Evolutionary conservation across 2,797 vertebrate species (phyloP).

Genomic region (Siniperca scherzeri): DNA sequence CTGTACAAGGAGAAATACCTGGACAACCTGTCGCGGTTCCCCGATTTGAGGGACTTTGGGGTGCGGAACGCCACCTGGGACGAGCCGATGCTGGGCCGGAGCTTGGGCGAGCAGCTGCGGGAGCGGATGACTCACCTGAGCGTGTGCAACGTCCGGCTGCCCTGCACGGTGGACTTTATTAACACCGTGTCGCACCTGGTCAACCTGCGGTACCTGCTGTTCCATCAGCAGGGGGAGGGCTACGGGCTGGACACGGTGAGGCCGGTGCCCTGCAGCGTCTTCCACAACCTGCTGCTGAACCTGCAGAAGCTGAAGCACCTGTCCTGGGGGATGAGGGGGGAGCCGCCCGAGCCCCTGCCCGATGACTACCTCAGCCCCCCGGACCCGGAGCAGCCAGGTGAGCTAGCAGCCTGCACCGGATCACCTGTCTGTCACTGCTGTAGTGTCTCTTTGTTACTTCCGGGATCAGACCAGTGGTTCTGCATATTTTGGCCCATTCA

Average conservation of each 20-base stretch:
- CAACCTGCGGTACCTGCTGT: slow-evolving; percentile 72
- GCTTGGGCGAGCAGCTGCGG: slow-evolving; percentile 48
- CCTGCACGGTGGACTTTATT: slow-evolving; percentile 62
- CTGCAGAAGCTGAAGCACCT: slow-evolving; percentile 68
- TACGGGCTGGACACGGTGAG: slow-evolving; percentile 69
- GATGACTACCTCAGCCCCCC: slow-evolving; percentile 72
- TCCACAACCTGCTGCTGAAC: slow-evolving; percentile 65
- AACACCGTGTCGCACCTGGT: slow-evolving; percentile 46
- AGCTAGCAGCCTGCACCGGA: neutral
- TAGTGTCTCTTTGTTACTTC: too few relatives aligned
- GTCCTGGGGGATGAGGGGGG: slow-evolving; percentile 78
- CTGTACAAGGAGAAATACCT: slow-evolving; percentile 71
- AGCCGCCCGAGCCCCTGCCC: slow-evolving; percentile 65
- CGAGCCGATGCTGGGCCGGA: slow-evolving; percentile 55
- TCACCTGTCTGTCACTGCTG: neutral
- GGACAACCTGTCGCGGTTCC: slow-evolving; percentile 62
- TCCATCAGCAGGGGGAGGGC: slow-evolving; percentile 73
- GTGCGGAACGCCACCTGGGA: slow-evolving; percentile 72
- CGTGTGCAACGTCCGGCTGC: slow-evolving; percentile 75
- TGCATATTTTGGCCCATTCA: too few relatives aligned
- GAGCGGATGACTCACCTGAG: slow-evolving; percentile 69
- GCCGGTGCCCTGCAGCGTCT: slow-evolving; percentile 64
- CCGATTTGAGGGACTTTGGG: slow-evolving; percentile 53
- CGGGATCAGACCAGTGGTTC: too few relatives aligned
- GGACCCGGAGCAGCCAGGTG: slow-evolving; percentile 61